Evolutionary conservation across 2,797 vertebrate species (phyloP).

Genomic region (Carcharodon carcharias): DNA sequence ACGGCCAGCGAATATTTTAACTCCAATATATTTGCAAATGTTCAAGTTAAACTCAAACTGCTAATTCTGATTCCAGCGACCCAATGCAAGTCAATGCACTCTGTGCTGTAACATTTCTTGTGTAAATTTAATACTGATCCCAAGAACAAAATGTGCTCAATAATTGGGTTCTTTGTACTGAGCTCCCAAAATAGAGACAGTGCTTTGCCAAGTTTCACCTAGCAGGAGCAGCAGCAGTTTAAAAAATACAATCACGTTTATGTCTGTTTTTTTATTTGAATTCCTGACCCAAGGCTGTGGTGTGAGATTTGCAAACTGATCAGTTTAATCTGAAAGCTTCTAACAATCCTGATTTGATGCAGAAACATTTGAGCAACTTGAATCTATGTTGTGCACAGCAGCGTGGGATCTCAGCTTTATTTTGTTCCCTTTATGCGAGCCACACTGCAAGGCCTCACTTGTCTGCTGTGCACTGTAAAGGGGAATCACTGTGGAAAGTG

Average conservation of each 20-base stretch:
- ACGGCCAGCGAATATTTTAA: not conserved
- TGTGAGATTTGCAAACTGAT: not conserved
- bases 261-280: not conserved
- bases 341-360: not conserved
- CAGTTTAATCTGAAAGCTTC: not conserved
- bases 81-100: not conserved
- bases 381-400: not conserved
- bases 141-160: conserved; percentile 13
- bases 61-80: not conserved
- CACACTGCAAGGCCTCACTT: not conserved
- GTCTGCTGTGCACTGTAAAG: not conserved
- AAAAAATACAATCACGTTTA: not conserved
- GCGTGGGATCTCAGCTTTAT: not conserved
- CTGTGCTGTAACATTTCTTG: not conserved
- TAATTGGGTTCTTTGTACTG: not conserved
- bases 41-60: not conserved
- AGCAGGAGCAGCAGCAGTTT: conserved; percentile 24
- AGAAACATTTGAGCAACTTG: not conserved
- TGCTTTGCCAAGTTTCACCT: not conserved
- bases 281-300: not conserved
- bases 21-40: not conserved
- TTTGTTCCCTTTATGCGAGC: not conserved
- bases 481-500: too few relatives aligned
- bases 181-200: not conserved
- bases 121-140: not conserved